Percentiles rank a stretch among this genome's conserved stretches.
Conservation (phyloP, 2,888 invertebrate genomes). For the Xanthorhoe designata region DNA sequence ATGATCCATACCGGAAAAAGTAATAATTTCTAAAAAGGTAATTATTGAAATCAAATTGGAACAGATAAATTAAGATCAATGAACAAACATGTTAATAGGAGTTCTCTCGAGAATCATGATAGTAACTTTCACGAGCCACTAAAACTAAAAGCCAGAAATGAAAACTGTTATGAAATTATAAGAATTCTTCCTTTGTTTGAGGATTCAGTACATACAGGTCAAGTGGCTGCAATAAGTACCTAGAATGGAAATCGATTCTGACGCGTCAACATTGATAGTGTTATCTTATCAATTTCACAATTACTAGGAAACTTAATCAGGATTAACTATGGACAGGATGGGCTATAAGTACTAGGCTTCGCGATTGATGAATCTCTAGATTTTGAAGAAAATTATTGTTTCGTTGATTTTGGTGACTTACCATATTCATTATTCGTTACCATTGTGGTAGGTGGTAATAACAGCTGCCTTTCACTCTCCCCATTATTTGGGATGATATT, state of each 20-base stretch:
- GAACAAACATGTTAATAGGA: neutral
- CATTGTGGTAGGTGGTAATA: constrained; percentile 56
- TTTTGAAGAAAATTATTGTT: neutral
- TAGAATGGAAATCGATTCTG: constrained; percentile 32
- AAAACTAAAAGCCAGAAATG: no score
- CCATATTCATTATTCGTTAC: constrained; percentile 71
- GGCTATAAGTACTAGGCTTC: neutral
- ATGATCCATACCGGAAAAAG: no score
- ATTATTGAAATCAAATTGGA: neutral
- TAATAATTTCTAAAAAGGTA: no score
- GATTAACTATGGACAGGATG: constrained; percentile 1
- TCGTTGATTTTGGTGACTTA: constrained; percentile 37
- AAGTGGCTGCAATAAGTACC: constrained; percentile 23
- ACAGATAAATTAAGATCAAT: neutral
- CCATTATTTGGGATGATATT: constrained; percentile 53
- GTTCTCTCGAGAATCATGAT: neutral
- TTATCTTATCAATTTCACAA: constrained; percentile 34
- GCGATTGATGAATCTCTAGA: neutral
- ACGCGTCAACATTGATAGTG: constrained; percentile 26
- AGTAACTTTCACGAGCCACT: no score
- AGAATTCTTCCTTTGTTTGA: neutral
- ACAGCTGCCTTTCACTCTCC: constrained; percentile 70
- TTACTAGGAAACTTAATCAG: constrained; percentile 20
- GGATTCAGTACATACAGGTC: constrained; percentile 12
- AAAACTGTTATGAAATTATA: neutral